Conservation (phyloP, 2,113 vertebrate species). For the Dendrocopos noguchii region DNA sequence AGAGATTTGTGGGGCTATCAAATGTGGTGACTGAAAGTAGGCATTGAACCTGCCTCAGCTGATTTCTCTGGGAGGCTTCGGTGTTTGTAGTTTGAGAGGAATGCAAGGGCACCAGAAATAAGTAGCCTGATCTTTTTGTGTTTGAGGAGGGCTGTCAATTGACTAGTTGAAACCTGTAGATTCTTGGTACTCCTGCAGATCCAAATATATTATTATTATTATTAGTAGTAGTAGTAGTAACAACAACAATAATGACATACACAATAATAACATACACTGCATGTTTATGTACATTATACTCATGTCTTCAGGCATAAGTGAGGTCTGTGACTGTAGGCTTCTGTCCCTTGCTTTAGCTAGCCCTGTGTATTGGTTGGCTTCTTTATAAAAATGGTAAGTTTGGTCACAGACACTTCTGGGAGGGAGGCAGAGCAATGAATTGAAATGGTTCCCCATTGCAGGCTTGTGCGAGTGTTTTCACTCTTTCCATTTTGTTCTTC, state of each 20-base stretch:
- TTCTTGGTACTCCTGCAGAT: neutral
- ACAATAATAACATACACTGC: neutral
- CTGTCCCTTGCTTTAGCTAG: neutral
- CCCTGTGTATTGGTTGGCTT: neutral
- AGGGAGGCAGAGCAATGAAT: neutral
- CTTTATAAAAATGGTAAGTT: neutral
- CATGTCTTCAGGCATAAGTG: neutral
- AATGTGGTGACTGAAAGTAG: neutral
- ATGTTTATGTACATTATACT: neutral
- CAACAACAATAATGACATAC: too few relatives aligned
- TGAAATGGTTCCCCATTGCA: neutral
- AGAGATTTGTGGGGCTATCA: slow-evolving; percentile 31
- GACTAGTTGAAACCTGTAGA: neutral
- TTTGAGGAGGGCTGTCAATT: neutral
- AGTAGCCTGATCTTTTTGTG: neutral
- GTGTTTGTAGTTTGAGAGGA: neutral
- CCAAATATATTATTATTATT: neutral
- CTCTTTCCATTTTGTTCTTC: neutral
- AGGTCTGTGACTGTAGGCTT: neutral
- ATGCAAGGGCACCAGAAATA: neutral
- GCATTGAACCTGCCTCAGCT: neutral
- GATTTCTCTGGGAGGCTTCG: neutral
- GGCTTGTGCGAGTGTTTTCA: neutral
- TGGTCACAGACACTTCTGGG: neutral
- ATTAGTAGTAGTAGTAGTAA: too few relatives aligned